Base-by-base conservation (phyloP, 2,797 vertebrate genomes). In the Pogoniulus pusillus region DNA sequence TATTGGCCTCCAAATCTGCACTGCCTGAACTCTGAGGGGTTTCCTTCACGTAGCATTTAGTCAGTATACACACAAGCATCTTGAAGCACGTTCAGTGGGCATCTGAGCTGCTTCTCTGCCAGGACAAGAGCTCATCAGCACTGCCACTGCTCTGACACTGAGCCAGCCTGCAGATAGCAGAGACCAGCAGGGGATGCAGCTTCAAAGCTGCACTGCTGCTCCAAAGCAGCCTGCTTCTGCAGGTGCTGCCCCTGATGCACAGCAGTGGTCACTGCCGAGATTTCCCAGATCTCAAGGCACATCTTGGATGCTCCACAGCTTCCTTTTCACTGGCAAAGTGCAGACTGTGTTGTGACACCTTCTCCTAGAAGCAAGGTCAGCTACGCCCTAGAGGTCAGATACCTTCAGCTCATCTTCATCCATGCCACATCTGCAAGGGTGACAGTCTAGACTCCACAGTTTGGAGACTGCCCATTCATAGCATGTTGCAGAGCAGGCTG, bases 61-160 rank as follows among this genome's bases (percentile, higher is more conserved):
- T 37, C 58, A 51, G 17, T 23, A 85, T 74, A 62, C 19, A 37
- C 1, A 1, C 10, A 53, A 70, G 8, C 3, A 29, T 16, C 32
- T 45, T 62, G 39, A 55, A 77, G 65, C 13, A 6, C 2, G 0
- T 64, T 72, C 7, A 7, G 14, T 29, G 51, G 16, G 29, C 39
- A 49, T 37, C 51, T n/a, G 9, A 69, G 57, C 30, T 83, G 68
- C 39, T 16, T 35, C n/a, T 82, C 51, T 3, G 5, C 7, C 37
- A 69, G 47, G 12, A 60, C 49, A 71, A 0, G 4, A 89, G 26
- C 26, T 74, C 7, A 7, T 10, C 60, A 0, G 0, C 26, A 2
- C 27, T 58, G 29, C 8, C n/a, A 41, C 20, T 59, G 60, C 64
- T 87, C n/a, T 47, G 37, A 30, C 23, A 22, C 11, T 10, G 64